A percentile compares a stretch with the other conserved stretches of the same genome.
These are phyloP conservation scores for Brachyhypopomus occidentalis DNA, from an alignment of 2,113 vertebrate species.

Conservation along the genomic window DNA sequence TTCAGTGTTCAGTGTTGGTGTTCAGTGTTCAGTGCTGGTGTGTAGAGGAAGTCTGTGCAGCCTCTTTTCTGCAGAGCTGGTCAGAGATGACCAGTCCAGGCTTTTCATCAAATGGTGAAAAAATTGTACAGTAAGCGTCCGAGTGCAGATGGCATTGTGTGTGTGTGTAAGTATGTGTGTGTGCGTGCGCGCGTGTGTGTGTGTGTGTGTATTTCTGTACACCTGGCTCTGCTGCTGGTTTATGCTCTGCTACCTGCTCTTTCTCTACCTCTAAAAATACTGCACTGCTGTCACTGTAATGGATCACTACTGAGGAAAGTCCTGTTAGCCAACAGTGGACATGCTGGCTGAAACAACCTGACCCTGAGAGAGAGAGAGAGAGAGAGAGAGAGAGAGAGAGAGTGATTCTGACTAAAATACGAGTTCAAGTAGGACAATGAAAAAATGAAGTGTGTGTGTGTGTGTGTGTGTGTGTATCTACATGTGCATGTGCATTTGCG, in stretches of 20 bases:
- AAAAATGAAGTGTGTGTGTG: neutral
- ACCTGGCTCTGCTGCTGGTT: neutral
- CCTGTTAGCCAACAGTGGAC: slow-evolving; percentile 9
- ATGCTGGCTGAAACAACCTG: neutral
- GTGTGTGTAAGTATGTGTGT: too few relatives aligned
- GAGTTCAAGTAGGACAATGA: neutral
- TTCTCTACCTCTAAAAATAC: slow-evolving; percentile 35
- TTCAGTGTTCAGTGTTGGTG: neutral
- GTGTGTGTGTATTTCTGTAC: too few relatives aligned
- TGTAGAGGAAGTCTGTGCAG: neutral
- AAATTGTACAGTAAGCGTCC: slow-evolving; percentile 37
- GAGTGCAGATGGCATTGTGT: slow-evolving; percentile 15
- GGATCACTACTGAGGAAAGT: slow-evolving; percentile 39
- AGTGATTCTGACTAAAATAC: too few relatives aligned
- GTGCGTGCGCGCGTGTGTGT: too few relatives aligned
- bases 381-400: neutral
- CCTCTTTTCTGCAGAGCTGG: slow-evolving; percentile 5
- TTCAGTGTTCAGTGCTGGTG: neutral
- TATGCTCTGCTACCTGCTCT: neutral
- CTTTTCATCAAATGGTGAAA: slow-evolving; percentile 45
- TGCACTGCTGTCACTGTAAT: slow-evolving; percentile 41
- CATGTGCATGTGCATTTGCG: too few relatives aligned
- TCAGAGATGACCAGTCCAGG: neutral
- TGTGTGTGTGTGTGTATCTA: too few relatives aligned
- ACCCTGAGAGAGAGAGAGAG: neutral